These are phyloP conservation scores for Anas bahamensis DNA, from an alignment of 2,797 vertebrate species.

Conservation along the genomic window DNA sequence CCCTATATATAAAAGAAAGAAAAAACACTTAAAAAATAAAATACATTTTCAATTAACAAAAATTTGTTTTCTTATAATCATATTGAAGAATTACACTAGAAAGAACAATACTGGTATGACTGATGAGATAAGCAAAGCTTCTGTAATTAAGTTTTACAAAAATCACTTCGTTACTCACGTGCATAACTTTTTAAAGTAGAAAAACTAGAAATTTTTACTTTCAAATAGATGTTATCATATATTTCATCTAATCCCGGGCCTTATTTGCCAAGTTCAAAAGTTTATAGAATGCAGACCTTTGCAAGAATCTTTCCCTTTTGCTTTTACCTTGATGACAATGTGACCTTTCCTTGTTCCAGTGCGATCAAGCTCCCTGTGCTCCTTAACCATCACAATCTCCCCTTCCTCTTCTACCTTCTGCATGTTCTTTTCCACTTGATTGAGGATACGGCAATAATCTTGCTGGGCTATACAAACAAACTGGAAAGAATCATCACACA, in stretches of 20 bases:
- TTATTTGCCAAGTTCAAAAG: not conserved
- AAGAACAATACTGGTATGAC: not conserved
- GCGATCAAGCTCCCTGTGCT: conserved; percentile 96
- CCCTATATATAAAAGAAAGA: conserved; percentile 79
- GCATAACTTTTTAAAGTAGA: not conserved
- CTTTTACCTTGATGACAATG: conserved; percentile 97
- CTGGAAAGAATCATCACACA: conserved; percentile 67
- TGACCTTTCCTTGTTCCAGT: conserved; percentile 98
- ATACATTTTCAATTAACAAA: not conserved
- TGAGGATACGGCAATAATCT: conserved; percentile 99
- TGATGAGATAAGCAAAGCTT: not conserved
- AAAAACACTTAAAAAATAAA: not conserved
- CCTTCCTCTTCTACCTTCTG: conserved; percentile 99
- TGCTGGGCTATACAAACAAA: conserved; percentile 99
- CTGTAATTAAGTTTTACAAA: not conserved
- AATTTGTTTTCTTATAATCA: not conserved
- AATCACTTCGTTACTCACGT: not conserved
- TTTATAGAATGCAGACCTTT: not conserved
- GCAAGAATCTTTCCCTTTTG: not conserved
- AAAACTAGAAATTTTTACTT: not conserved
- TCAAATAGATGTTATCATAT: not conserved
- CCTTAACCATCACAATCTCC: conserved; percentile 99
- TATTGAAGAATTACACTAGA: not conserved
- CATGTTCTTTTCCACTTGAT: conserved; percentile 99
- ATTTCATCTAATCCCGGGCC: not conserved